Base-by-base conservation (phyloP, 2,888 invertebrate genomes). In the Aleiodes leptofemur region DNA sequence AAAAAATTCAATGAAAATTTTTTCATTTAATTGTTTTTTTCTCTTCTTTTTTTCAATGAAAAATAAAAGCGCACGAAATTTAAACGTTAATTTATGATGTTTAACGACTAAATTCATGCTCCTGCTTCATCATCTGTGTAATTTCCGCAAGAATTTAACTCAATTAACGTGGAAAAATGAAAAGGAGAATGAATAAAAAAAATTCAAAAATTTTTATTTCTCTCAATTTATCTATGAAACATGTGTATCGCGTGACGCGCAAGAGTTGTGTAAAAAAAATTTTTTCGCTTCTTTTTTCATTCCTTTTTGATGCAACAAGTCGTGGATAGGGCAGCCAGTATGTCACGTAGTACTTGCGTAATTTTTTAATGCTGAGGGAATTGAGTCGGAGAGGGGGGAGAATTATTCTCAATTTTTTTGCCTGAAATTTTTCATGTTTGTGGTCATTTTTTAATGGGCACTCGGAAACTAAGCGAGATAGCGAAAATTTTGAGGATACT, bases 201-300 rank as follows among this genome's bases (percentile, higher is more conserved):
- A 23, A 38, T 43, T 64, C 14, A 48, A 9, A 64, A 43, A 64
- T 64, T 48, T 38, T n/a, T 64, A 34, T 43, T 11, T 43, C 43
- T 9, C 11, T 43, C 43, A 43, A 43, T 43, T 23, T 6, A 64
- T 38, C 48, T 64, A 43, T 43, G 64, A 43, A 29, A 64, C 64
- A 64, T 61, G 16, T 61, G 16, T 55, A 61, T 64, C 64, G 64
- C 48, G 64, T 64, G 48, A 43, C 23, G 16, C 38, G 13, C 61
- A 38, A 9, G 13, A 31, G 29, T 29, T 34, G 16, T 61, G 23
- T 23, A 1, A 16, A 8, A 1, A 16, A 8, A n/a, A 11, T 61
- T 61, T 61, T 61, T 43, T 23, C 23, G 23, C 4, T 34, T 6
- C 3, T 6, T 34, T 34, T 34, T 34, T 34, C 34, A 4, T 43